Percentiles rank a stretch among this genome's conserved stretches.
Conservation (phyloP, 2,797 vertebrate species). For the Bufotes viridis region DNA sequence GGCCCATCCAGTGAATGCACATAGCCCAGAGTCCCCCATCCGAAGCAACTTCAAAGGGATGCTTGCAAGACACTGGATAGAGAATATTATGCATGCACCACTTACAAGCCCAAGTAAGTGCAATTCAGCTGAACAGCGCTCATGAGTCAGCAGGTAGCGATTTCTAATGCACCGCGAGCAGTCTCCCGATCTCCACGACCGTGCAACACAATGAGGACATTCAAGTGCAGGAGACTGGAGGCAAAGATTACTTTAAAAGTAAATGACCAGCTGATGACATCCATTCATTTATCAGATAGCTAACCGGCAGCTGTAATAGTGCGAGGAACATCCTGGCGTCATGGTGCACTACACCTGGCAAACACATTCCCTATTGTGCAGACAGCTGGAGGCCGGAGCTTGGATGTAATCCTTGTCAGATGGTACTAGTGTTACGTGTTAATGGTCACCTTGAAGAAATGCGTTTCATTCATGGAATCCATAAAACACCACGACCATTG, state of each 20-base stretch:
- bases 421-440: not conserved
- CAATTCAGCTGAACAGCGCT: constrained; percentile 29
- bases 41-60: constrained; percentile 50
- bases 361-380: not conserved
- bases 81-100: constrained; percentile 27
- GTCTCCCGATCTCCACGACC: not conserved
- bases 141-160: constrained; percentile 45
- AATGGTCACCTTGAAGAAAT: not conserved
- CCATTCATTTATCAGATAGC: constrained; percentile 23
- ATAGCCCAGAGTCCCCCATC: constrained; percentile 25
- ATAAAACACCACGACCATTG: too few species aligned
- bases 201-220: constrained; percentile 30
- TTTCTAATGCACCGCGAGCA: constrained; percentile 39
- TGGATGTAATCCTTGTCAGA: not conserved
- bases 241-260: not conserved
- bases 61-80: constrained; percentile 17
- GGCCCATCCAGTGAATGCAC: constrained; percentile 26
- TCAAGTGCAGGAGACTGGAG: constrained; percentile 14
- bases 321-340: not conserved
- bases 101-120: constrained; percentile 51
- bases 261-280: constrained; percentile 47
- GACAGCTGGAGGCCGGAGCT: not conserved
- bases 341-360: constrained; percentile 8
- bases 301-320: not conserved
- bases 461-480: too few species aligned